Evolutionary conservation across 1,140 invertebrate genomes (phyloP), one percentile per base, ranked within the genome.

Genomic region (Dreissena polymorpha): DNA sequence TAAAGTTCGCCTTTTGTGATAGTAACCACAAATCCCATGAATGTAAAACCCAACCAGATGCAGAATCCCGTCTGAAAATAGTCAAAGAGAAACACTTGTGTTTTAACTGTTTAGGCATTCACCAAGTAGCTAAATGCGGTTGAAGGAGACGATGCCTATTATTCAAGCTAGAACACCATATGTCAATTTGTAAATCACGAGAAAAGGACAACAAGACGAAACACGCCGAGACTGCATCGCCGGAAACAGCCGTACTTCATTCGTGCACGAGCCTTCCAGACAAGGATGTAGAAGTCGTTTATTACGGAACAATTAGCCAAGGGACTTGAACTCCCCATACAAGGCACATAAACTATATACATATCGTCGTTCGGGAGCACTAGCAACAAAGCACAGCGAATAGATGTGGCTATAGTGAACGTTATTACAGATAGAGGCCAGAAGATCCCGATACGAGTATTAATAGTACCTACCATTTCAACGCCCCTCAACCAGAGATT

Each of bases 221-320:
- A 67, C 10, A 69, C 25, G 39, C 39, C 39, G 39, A 39, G n/a
- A 69, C 67, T 49, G 67, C n/a, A 29, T 25, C 29, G 10, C 8
- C 50, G 18, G 27, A 49, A 13, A 29, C 67, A 69, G 27, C 29
- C 23, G 23, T 49, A 53, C 13, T 27, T 25, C 49, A 53, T 21
- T 39, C 13, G 25, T 55, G 13, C 16, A 53, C 39, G 39, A 39
- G 39, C 39, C 39, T 39, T 39, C 51, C n/a, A 21, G 51, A 72
- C 21, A 55, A 72, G 14, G 51, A 53, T 39, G 51, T 72, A 67
- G 55, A 65, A 21, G 21, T 69, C 69, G 25, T 82, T 73, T 77
- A 50, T 82, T 21, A 82, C 84, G 23, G 50, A 63, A 74, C 25
- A 73, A 13, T 21, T 81, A 60, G 64, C 69, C 39, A 2, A 64